Evolutionary conservation across 2,888 invertebrate genomes (phyloP), one percentile per base, ranked within the genome.

Genomic region (Nymphalis c-album): DNA sequence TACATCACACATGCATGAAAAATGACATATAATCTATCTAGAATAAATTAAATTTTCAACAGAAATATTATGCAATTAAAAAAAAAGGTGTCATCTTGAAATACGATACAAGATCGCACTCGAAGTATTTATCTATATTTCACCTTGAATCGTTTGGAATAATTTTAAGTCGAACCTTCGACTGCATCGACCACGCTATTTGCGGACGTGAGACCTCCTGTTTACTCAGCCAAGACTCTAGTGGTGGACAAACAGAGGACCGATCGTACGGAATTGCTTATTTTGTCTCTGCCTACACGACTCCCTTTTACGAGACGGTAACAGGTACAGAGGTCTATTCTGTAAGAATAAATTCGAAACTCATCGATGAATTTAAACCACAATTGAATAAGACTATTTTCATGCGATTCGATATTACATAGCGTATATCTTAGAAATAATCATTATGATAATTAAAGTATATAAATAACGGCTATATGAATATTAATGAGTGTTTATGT

Each of bases 241-340:
- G 91, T 92, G 91, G 90, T 88, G 86, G 84, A 85, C 91, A 92
- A 92, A 92, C 90, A 92, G 83, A 83, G 88, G 89, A 83, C 90
- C 86, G 89, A 91, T 90, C 87, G 88, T 81, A 87, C 85, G 90
- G 91, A 91, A 91, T 92, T 91, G 91, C 91, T 91, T 91, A 92
- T 91, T 92, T 92, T 92, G 91, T 91, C 88, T 87, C 88, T 85
- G 87, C 89, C 87, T 89, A 90, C 91, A 89, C 82, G 83, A 81
- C 86, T 88, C 88, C 88, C 88, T 85, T 81, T 81, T 81, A 84
- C 85, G 85, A 89, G 88, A 90, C 85, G 85, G 88, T 88, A 90
- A 89, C 81, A 80, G 86, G 61, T 64, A 64, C n/a, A 17, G 35
- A 51, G 53, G 40, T 40, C 26, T 55, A 55, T 60, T 60, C 31